Evolutionary conservation across 2,797 vertebrate genomes (phyloP).

Genomic region (Oryzias dopingdopingensis): DNA sequence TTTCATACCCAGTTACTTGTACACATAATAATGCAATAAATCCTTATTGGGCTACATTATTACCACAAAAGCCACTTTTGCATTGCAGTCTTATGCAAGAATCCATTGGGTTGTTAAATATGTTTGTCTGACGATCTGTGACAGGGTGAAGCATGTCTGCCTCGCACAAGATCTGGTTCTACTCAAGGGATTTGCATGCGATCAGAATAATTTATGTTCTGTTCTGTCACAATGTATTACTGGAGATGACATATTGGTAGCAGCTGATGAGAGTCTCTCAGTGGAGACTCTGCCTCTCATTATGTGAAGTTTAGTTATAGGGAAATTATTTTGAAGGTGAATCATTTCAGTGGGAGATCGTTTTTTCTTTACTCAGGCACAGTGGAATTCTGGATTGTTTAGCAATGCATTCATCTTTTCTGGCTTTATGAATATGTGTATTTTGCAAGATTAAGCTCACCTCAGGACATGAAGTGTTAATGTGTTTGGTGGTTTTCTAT

Average conservation of each 20-base stretch:
- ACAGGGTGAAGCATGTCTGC: slow-evolving; percentile 50
- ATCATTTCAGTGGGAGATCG: slow-evolving; percentile 28
- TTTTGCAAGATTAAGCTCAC: slow-evolving; percentile 30
- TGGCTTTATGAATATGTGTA: slow-evolving; percentile 40
- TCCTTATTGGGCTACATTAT: slow-evolving; percentile 14
- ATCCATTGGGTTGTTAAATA: slow-evolving; percentile 51
- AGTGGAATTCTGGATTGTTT: slow-evolving; percentile 44
- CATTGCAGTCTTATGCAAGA: slow-evolving; percentile 31
- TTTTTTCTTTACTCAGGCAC: slow-evolving; percentile 19
- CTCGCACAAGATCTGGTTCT: slow-evolving; percentile 38
- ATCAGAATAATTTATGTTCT: slow-evolving; percentile 57
- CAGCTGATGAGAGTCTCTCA: slow-evolving; percentile 33
- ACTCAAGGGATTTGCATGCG: slow-evolving; percentile 60
- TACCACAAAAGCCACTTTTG: slow-evolving; percentile 22
- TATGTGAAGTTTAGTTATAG: slow-evolving; percentile 31
- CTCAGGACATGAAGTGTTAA: slow-evolving; percentile 15
- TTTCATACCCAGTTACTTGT: slow-evolving; percentile 13
- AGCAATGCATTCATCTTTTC: slow-evolving; percentile 26
- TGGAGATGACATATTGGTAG: slow-evolving; percentile 37
- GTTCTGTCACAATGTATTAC: slow-evolving; percentile 44
- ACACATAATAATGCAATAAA: slow-evolving; percentile 24
- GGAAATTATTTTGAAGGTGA: slow-evolving; percentile 40
- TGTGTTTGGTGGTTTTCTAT: slow-evolving; percentile 46
- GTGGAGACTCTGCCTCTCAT: slow-evolving; percentile 25
- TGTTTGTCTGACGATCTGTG: slow-evolving; percentile 45